Evolutionary conservation across 1,140 invertebrate species (phyloP).

Genomic region (Lerema accius): DNA sequence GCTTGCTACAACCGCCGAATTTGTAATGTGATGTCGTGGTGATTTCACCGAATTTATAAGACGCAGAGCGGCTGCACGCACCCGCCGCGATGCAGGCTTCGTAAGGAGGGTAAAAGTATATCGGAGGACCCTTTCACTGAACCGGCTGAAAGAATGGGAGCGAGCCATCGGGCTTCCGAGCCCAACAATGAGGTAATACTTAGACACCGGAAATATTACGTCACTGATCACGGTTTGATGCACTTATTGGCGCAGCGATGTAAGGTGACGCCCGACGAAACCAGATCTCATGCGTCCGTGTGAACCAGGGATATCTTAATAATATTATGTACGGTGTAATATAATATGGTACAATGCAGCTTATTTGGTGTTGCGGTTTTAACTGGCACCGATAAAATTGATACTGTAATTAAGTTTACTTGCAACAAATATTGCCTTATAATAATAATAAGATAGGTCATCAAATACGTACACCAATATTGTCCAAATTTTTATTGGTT

Average conservation of each 20-base stretch:
- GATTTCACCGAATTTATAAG: conserved; percentile 80
- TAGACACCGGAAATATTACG: conserved; percentile 67
- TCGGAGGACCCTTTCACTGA: conserved; percentile 79
- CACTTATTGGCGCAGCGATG: conserved; percentile 54
- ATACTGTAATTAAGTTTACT: no score
- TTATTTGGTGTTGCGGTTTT: no score
- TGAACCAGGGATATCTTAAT: not conserved
- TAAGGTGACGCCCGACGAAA: conserved; percentile 15
- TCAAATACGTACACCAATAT: no score
- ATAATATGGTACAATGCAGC: no score
- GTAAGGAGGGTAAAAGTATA: conserved; percentile 76
- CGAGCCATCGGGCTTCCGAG: conserved; percentile 70
- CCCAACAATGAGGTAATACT: conserved; percentile 73
- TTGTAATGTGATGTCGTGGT: conserved; percentile 74
- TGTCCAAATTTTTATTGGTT: no score
- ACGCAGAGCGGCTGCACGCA: conserved; percentile 56
- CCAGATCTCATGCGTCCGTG: conserved; percentile 10
- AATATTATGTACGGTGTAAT: not conserved
- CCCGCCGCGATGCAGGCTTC: conserved; percentile 48
- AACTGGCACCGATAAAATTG: no score
- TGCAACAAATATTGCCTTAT: no score
- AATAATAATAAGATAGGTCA: no score
- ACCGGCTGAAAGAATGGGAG: conserved; percentile 76
- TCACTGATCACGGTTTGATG: conserved; percentile 68
- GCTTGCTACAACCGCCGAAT: conserved; percentile 74